phyloP scores from a whole-genome alignment of 2,113 vertebrate genomes.

The Todiramphus chloris region DNA sequence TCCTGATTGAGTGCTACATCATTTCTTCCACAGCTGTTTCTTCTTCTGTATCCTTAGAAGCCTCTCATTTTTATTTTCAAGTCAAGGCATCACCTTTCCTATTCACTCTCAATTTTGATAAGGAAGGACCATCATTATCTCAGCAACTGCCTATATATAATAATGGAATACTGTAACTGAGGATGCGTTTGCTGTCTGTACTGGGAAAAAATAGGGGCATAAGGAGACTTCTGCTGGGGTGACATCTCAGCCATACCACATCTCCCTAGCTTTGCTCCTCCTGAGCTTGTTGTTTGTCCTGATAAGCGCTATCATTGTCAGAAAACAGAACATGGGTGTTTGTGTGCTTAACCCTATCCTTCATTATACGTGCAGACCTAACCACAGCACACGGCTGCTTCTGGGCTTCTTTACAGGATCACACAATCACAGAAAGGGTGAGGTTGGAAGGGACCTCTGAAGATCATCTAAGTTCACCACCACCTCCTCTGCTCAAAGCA shows the following conservation, averaged over 20 bases:
- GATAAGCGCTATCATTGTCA: background rate
- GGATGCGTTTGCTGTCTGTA: background rate
- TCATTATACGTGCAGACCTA: background rate
- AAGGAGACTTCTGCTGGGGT: background rate
- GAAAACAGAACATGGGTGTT: background rate
- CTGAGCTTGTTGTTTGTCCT: background rate
- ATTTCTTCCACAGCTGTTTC: background rate
- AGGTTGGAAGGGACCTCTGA: background rate
- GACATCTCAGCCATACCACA: background rate
- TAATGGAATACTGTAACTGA: background rate
- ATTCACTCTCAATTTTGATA: background rate
- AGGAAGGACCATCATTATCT: background rate
- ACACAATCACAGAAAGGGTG: background rate
- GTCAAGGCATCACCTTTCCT: background rate
- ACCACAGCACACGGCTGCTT: background rate
- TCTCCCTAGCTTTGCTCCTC: background rate
- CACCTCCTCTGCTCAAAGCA: background rate
- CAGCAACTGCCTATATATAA: background rate
- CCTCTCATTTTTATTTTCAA: background rate
- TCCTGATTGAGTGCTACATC: background rate
- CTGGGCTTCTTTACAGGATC: background rate
- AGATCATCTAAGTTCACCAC: background rate
- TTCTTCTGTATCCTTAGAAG: background rate
- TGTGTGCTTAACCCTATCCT: background rate
- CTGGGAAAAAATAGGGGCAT: background rate